Evolutionary conservation across 2,888 invertebrate genomes (phyloP), one percentile per base, ranked within the genome.

Genomic region (Lepidochrysops patricia): DNA sequence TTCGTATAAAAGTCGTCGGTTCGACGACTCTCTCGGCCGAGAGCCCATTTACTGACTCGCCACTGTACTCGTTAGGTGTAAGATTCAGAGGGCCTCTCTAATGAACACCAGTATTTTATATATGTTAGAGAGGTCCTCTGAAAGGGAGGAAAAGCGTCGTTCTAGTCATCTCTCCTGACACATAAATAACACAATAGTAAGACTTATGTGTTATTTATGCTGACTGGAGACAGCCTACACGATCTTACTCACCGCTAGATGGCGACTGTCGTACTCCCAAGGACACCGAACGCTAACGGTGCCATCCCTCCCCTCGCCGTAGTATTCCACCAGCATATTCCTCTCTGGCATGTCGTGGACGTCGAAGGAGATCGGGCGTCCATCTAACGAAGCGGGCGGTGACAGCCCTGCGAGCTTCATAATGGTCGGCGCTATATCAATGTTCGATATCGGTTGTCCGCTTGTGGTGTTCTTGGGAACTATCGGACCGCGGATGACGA

Each of bases 371-470:
- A 86, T 75, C 0, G 74, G 70, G 29, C 68, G 72, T 0, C 96
- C 96, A 76, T 96, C 95, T 86, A 93, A 92, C 19, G 80, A 69
- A 0, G 73, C 61, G 0, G 91, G 87, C 0, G 86, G 72, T 15
- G 82, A 68, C 0, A 93, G 63, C 0, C 92, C 92, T 0, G 94
- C 94, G 71, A 97, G 85, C 60, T 93, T 90, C 32, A 97, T 75
- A 67, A 98, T 93, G 0, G 97, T 97, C 0, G 97, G 94, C 2
- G 95, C 94, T 43, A 98, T 72, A 76, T 98, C 97, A n/a, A 97
- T 92, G 67, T 94, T 92, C 5, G 94, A 86, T 0, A 95, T 91
- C 0, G 95, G 92, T 57, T 91, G 83, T 0, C 77, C 73, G 63
- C 91, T 80, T 0, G 84, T 69, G 0, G 78, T 72, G 57, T 90